Evolutionary conservation across 2,888 invertebrate species (phyloP).

Genomic region (Pollenia angustigena): DNA sequence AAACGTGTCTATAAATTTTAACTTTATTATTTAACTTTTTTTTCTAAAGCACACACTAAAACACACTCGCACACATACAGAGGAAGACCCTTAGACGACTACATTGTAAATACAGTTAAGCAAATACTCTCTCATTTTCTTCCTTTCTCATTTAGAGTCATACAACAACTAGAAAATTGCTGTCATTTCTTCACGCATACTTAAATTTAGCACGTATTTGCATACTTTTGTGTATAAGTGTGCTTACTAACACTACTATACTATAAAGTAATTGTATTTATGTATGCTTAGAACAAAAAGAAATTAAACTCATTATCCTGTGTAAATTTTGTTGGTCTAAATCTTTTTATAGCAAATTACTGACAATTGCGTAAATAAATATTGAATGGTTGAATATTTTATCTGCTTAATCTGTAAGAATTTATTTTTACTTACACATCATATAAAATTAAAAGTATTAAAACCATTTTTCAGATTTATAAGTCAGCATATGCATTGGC

Average conservation of each 20-base stretch:
- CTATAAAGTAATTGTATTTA: neutral
- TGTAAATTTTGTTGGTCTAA: constrained; percentile 19
- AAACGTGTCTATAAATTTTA: constrained; percentile 60
- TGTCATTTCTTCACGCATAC: constrained; percentile 20
- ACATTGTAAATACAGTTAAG: neutral
- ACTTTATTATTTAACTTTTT: constrained; percentile 55
- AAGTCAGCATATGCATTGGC: neutral
- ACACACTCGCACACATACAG: neutral
- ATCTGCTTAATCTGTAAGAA: neutral
- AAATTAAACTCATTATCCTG: constrained; percentile 24
- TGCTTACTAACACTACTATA: neutral
- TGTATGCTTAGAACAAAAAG: neutral
- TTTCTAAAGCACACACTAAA: neutral
- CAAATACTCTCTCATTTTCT: neutral
- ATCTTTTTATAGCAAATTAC: constrained; percentile 41
- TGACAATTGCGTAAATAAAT: constrained; percentile 70
- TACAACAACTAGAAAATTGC: neutral
- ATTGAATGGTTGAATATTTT: constrained; percentile 47
- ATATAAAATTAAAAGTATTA: neutral
- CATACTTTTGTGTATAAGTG: constrained; percentile 2
- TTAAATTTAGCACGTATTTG: constrained; percentile 25
- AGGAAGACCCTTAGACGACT: neutral
- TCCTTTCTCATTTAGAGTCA: neutral
- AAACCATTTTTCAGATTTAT: neutral
- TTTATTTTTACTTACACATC: constrained; percentile 2